Conservation (phyloP, 2,797 vertebrate species). For the Sphenodon punctatus region DNA sequence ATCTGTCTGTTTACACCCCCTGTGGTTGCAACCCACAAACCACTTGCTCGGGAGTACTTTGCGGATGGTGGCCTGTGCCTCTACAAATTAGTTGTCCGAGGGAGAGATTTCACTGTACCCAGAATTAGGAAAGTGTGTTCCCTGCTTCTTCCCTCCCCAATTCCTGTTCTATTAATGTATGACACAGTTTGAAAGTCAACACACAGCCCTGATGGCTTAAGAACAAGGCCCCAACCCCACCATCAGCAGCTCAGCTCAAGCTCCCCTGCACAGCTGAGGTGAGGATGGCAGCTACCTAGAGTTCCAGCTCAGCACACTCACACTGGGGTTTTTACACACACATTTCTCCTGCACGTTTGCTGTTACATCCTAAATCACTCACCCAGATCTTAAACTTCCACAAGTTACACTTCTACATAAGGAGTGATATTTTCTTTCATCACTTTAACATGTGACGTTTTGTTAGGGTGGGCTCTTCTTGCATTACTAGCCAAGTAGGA, state of each 20-base stretch:
- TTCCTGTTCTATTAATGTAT: rapidly evolving
- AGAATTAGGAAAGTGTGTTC: rapidly evolving
- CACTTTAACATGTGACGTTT: background rate
- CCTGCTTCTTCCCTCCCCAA: rapidly evolving
- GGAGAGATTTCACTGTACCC: rapidly evolving
- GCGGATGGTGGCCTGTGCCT: too few relatives aligned
- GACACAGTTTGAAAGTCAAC: background rate
- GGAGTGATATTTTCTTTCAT: background rate
- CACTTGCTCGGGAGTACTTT: too few relatives aligned
- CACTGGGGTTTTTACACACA: too few relatives aligned
- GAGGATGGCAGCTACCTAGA: background rate
- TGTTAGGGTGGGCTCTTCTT: background rate
- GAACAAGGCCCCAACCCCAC: background rate
- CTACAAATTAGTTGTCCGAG: rapidly evolving
- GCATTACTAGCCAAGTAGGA: conserved; percentile 15
- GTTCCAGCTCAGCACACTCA: rapidly evolving
- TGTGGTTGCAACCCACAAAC: too few relatives aligned
- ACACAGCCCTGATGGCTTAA: rapidly evolving
- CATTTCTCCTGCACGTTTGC: too few relatives aligned
- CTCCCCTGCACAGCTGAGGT: rapidly evolving
- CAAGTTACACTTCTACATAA: background rate
- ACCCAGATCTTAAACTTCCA: too few relatives aligned
- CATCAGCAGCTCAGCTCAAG: rapidly evolving
- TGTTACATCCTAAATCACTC: too few relatives aligned
- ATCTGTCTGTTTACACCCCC: too few relatives aligned